Conservation (phyloP, 2,888 invertebrate species). For the Ecdyonurus torrentis region DNA sequence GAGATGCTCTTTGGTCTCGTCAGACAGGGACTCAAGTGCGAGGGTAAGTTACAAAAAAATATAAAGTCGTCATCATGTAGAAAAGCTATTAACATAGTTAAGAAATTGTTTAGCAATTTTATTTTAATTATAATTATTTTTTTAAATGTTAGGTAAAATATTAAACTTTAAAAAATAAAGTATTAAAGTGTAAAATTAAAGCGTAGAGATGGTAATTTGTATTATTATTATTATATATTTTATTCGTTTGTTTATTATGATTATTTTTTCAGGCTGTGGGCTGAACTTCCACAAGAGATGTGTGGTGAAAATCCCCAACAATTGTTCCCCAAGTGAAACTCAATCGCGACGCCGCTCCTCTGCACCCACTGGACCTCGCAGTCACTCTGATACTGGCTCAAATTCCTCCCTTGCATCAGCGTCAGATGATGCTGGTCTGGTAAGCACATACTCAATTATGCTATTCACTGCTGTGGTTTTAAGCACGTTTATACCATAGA, state of each 20-base stretch:
- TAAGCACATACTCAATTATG: no score
- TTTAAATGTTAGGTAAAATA: no score
- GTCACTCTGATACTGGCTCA: slow-evolving; percentile 62
- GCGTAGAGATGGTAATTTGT: no score
- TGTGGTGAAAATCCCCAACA: slow-evolving; percentile 93
- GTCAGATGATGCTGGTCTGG: slow-evolving; percentile 52
- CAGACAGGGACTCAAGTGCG: slow-evolving; percentile 96
- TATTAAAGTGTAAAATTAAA: no score
- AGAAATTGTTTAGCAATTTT: no score
- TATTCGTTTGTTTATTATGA: slow-evolving; percentile 1
- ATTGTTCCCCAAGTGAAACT: slow-evolving; percentile 51
- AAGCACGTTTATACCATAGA: no score
- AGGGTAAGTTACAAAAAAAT: slow-evolving; percentile 73
- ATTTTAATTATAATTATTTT: slow-evolving; percentile 5
- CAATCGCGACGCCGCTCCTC: slow-evolving; percentile 27
- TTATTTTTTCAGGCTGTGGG: slow-evolving; percentile 61
- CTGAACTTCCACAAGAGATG: slow-evolving; percentile 97
- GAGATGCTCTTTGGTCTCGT: slow-evolving; percentile 98
- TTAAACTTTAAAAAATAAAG: no score
- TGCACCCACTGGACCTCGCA: slow-evolving; percentile 34
- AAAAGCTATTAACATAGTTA: no score
- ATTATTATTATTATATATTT: slow-evolving; percentile 6
- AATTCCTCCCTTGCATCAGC: slow-evolving; percentile 43
- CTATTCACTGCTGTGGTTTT: no score
- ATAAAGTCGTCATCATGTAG: no score